Evolutionary conservation across 2,888 invertebrate genomes (phyloP).

Genomic region (Sympetrum striolatum): DNA sequence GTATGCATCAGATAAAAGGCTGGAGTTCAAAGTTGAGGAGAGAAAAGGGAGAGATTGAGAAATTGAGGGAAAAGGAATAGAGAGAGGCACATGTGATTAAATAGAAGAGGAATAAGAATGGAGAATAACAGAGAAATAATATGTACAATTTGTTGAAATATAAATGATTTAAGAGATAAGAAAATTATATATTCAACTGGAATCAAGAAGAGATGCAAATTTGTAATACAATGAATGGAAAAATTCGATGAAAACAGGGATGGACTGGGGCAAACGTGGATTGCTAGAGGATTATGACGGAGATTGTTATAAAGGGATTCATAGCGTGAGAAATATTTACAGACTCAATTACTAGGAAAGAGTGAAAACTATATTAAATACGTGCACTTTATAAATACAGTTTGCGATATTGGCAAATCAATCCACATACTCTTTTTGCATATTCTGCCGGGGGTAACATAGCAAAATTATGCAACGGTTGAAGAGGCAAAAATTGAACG

Average conservation of each 20-base stretch:
- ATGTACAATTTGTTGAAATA: background rate
- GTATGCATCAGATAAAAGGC: too few relatives aligned
- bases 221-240: background rate
- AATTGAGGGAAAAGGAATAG: background rate
- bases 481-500: too few relatives aligned
- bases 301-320: background rate
- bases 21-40: background rate
- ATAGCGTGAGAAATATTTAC: background rate
- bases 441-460: background rate
- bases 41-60: background rate
- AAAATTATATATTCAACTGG: background rate
- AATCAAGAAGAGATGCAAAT: background rate
- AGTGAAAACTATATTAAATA: background rate
- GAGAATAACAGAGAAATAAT: background rate
- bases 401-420: background rate
- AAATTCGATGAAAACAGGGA: background rate
- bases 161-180: background rate
- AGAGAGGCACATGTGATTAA: background rate
- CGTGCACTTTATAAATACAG: background rate
- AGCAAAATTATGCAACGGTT: too few relatives aligned
- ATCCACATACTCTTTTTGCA: background rate
- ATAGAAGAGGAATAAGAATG: background rate
- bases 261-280: too few relatives aligned
- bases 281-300: background rate
- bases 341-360: background rate